These are phyloP conservation scores for Lagocephalus sceleratus DNA, from an alignment of 2,797 vertebrate species.

Conservation along the genomic window DNA sequence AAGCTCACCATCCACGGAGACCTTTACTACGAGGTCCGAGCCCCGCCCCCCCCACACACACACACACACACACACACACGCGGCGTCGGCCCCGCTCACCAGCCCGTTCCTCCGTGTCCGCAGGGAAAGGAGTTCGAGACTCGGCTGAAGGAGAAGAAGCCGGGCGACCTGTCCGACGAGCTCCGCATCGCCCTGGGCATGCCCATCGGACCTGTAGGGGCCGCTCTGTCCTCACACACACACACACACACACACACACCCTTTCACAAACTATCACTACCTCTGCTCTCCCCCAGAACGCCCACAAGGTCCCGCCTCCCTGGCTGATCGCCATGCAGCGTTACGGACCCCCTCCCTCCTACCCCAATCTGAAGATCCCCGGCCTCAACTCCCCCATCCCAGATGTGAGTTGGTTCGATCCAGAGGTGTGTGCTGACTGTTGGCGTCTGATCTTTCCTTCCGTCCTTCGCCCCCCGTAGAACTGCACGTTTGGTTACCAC, in stretches of 20 bases:
- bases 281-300: slow-evolving; percentile 73
- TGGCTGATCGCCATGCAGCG: slow-evolving; percentile 96
- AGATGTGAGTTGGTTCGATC: slow-evolving; percentile 69
- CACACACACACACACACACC: too few relatives aligned
- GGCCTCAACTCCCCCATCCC: slow-evolving; percentile 93
- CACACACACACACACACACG: too few relatives aligned
- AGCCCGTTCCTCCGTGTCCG: not conserved
- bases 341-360: slow-evolving; percentile 91
- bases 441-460: not conserved
- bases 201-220: slow-evolving; percentile 87
- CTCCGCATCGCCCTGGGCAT: slow-evolving; percentile 89
- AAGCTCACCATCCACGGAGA: slow-evolving; percentile 94
- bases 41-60: too few relatives aligned
- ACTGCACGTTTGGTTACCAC: slow-evolving; percentile 92
- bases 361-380: slow-evolving; percentile 93
- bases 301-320: slow-evolving; percentile 91
- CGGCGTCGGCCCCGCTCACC: too few relatives aligned
- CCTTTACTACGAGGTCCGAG: slow-evolving; percentile 87
- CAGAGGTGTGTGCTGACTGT: not conserved
- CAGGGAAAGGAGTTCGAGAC: slow-evolving; percentile 97
- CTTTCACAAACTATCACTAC: not conserved
- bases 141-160: slow-evolving; percentile 92
- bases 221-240: not conserved
- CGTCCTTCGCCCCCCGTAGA: slow-evolving; percentile 56
- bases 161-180: slow-evolving; percentile 90